Base-by-base conservation (phyloP, 1,140 invertebrate genomes). In the Macrosteles quadrilineatus region DNA sequence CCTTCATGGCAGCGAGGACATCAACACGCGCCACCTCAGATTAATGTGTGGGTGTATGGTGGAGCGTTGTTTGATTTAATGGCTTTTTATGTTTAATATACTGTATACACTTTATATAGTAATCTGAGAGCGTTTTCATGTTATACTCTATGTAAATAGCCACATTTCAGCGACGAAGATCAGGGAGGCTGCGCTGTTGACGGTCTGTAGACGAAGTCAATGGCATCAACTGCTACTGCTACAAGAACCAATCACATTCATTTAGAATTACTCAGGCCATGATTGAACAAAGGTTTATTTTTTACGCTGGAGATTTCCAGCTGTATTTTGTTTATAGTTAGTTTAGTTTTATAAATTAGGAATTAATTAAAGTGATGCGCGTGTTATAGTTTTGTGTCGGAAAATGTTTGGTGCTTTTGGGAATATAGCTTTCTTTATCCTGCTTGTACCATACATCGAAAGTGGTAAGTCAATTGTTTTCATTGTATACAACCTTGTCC, bases 381-480 rank as follows among this genome's bases (percentile, higher is more conserved):
- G 62, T 72, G 71, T 67, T 70, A 69, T 67, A 70, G 71, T 72
- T 19, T 30, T 64, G 67, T 73, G 64, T 67, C 71, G 69, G 73
- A 76, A 70, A 68, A 76, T 76, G 75, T 75, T 76, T 69, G 74
- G 74, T 73, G 75, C 71, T 70, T 71, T 74, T 75, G 73, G 73
- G 70, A 74, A 73, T 71, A 73, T 75, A 45, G 69, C 73, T 29
- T 76, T 74, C 73, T 72, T 76, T 31, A 72, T 76, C 63, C 66
- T 83, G 68, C 76, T 83, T 70, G 80, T 82, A 67, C 81, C 82
- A 59, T 79, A 82, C 77, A 83, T 82, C 74, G 80, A 83, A 73
- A 83, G 82, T 73, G 82, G 82, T 83, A 68, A 82, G 81, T 77
- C 50, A 11, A 11, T 65, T 31, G 47, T 63, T 6, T 32, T 43